Base-by-base conservation (phyloP, 1,140 invertebrate genomes). In the Drosophila lini region DNA sequence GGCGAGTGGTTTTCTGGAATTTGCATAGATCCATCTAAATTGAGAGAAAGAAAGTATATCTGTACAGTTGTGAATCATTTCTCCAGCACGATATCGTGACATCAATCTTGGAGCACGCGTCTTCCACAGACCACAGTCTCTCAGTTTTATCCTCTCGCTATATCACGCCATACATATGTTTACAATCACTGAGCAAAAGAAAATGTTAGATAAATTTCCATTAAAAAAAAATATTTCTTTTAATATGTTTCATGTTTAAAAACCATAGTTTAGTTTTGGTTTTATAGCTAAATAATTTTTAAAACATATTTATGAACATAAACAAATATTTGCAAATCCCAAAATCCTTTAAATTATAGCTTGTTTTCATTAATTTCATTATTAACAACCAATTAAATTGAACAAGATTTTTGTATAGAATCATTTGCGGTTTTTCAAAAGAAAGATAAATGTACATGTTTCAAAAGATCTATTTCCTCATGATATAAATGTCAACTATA, bases 401-500 rank as follows among this genome's bases (percentile, higher is more conserved):
- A 56, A 56, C 13, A 25, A 11, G n/a, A 41, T 28, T 34, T 34
- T 34, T 13, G 3, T 47, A 13, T 59, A 32, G 57, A 15, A 15
- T 22, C 28, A 31, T 58, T 28, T 22, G 40, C 6, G 5, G 41
- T 64, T 64, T 1, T 8, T 53, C 15, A 31, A n/a, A 22, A 9
- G 3, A 38, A 63, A 60, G 15, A 63, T 22, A 63, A 63, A 63
- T 60, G 16, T 10, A 53, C 57, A 22, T 5, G 15, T 10, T 61
- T 32, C n/a, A 31, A 38, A 38, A 56, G 58, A 65, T 62, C n/a
- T 45, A 34, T 55, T 55, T 16, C 13, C 31, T 8, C 13, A 34
- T 7, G 9, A 22, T 55, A 55, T 55, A 69, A 69, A 67, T 67
- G 67, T 67, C 62, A 68, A 32, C 63, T 22, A 69, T 69, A 69